These are phyloP conservation scores for Callosobruchus maculatus DNA, from an alignment of 2,888 invertebrate species.

Conservation along the genomic window DNA sequence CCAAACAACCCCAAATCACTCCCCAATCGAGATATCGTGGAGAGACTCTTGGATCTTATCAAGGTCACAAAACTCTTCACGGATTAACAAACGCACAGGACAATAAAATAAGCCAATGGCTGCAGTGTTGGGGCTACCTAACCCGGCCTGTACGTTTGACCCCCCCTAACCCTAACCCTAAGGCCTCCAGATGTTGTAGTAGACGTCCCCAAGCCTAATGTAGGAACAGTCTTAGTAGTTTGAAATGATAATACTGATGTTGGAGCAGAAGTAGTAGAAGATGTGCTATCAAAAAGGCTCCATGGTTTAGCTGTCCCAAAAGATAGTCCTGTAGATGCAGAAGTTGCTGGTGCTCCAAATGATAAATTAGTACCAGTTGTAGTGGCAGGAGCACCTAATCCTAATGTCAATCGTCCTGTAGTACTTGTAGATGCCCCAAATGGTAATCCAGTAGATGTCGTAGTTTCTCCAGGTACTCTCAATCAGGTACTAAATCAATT, in stretches of 20 bases:
- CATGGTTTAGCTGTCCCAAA: slow-evolving; percentile 27
- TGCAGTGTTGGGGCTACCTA: no score
- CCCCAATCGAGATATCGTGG: no score
- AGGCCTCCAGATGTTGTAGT: no score
- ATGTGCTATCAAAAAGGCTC: neutral
- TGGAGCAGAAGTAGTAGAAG: slow-evolving; percentile 12
- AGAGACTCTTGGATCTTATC: no score
- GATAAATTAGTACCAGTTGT: slow-evolving; percentile 15
- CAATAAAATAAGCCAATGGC: no score
- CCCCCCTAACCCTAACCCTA: no score
- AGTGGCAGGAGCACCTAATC: no score
- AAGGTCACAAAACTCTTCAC: no score
- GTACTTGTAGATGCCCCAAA: slow-evolving; percentile 27
- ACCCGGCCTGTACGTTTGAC: no score
- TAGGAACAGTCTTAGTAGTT: slow-evolving; percentile 21
- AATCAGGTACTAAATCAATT: slow-evolving; percentile 23
- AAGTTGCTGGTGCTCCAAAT: slow-evolving; percentile 20
- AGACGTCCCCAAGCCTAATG: slow-evolving; percentile 9
- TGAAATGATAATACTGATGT: slow-evolving; percentile 15
- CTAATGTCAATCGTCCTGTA: no score
- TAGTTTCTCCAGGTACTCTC: slow-evolving; percentile 6
- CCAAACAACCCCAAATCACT: no score
- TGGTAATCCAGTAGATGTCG: slow-evolving; percentile 6
- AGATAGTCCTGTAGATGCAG: slow-evolving; percentile 8
- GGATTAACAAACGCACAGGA: no score